Percentiles rank a stretch among this genome's conserved stretches.
Conservation (phyloP, 2,888 invertebrate genomes). For the Synergus itoensis region DNA sequence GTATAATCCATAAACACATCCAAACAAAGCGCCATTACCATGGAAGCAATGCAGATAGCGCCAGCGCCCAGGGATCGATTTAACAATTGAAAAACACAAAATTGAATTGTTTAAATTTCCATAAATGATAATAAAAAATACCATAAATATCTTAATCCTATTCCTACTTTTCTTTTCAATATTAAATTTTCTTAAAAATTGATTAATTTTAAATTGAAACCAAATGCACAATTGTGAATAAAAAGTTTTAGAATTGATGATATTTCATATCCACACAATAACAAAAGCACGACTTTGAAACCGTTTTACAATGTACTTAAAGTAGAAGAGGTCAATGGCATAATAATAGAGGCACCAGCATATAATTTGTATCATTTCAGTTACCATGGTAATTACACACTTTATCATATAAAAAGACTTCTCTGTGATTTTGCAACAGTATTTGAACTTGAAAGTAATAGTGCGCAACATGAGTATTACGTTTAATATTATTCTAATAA, state of each 20-base stretch:
- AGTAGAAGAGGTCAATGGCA: conserved; percentile 52
- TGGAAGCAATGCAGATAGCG: background rate
- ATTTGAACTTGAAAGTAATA: conserved; percentile 59
- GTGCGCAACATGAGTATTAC: conserved; percentile 55
- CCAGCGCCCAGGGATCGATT: background rate
- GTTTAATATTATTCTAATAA: conserved; percentile 52
- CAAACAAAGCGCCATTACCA: background rate
- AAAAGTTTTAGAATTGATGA: background rate
- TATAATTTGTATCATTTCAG: conserved; percentile 52
- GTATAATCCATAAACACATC: background rate
- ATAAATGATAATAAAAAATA: too few species aligned
- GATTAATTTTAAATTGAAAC: background rate
- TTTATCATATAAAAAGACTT: conserved; percentile 57
- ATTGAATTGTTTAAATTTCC: too few species aligned
- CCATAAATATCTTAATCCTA: too few species aligned
- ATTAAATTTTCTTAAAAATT: background rate
- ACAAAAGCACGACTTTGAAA: background rate
- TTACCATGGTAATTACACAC: conserved; percentile 49
- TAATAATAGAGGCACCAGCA: conserved; percentile 69
- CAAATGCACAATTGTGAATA: background rate
- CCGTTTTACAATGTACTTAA: background rate
- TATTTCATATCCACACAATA: background rate
- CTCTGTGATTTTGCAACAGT: conserved; percentile 44
- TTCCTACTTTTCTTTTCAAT: too few species aligned
- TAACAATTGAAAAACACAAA: too few species aligned